These are phyloP conservation scores for Orthonevra nobilis DNA, from an alignment of 2,888 invertebrate genomes.

Conservation along the genomic window DNA sequence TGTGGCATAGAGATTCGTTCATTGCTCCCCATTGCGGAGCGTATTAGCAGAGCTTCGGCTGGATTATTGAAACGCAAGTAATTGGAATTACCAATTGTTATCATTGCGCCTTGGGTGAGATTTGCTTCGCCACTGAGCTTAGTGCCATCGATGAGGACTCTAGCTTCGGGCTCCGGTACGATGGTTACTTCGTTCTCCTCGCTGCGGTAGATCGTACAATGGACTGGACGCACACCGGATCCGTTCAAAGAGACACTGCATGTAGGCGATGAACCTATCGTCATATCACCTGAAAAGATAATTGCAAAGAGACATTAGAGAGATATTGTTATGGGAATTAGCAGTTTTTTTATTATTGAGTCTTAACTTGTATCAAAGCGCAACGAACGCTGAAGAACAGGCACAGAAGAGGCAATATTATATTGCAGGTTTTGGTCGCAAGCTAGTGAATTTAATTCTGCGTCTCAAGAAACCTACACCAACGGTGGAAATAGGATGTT, in stretches of 20 bases:
- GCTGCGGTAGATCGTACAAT: constrained; percentile 93
- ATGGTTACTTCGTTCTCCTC: constrained; percentile 90
- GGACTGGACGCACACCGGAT: constrained; percentile 90
- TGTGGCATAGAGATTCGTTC: constrained; percentile 90
- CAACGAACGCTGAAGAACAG: no score
- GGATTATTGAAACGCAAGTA: constrained; percentile 96
- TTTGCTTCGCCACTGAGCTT: constrained; percentile 87
- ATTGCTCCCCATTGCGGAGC: constrained; percentile 86
- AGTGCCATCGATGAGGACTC: constrained; percentile 87
- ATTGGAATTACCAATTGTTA: constrained; percentile 94
- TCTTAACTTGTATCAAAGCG: no score
- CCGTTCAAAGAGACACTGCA: constrained; percentile 93
- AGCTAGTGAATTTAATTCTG: no score
- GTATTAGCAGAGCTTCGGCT: constrained; percentile 92
- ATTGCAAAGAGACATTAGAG: background rate
- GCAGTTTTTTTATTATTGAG: no score
- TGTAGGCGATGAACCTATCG: constrained; percentile 88
- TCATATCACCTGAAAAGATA: constrained; percentile 86
- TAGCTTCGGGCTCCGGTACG: constrained; percentile 86
- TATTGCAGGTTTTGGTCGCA: no score
- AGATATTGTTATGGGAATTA: no score
- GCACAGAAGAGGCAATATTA: no score
- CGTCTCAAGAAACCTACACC: no score
- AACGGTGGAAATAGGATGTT: no score
- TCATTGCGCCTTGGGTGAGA: constrained; percentile 93